Conservation (phyloP, 1,140 invertebrate genomes). For the Zaprionus capensis region DNA sequence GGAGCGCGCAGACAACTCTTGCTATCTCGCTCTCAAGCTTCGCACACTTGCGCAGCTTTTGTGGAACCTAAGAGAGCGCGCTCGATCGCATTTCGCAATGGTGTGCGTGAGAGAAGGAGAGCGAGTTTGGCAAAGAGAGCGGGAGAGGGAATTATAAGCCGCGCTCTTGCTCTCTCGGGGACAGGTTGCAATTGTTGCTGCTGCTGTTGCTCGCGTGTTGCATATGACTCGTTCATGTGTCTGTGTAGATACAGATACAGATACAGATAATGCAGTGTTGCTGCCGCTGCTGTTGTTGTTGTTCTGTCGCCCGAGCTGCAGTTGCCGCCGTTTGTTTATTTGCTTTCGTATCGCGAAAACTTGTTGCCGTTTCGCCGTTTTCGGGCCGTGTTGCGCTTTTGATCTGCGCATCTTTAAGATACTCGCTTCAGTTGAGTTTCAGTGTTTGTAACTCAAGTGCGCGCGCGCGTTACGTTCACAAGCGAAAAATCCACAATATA, state of each 20-base stretch:
- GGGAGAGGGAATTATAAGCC: constrained; percentile 12
- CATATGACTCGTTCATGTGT: constrained; percentile 36
- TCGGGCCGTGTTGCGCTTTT: constrained; percentile 44
- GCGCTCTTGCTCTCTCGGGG: constrained; percentile 2
- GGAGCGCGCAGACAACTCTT: constrained; percentile 14
- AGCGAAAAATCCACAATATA: neutral
- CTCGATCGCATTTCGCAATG: constrained; percentile 33
- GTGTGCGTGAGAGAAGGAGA: constrained; percentile 39
- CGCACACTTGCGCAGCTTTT: constrained; percentile 57
- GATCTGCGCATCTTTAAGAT: constrained; percentile 79
- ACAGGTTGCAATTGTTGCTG: constrained; percentile 47
- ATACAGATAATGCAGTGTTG: constrained; percentile 30
- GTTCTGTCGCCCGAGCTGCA: constrained; percentile 46
- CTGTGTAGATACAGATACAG: constrained; percentile 40
- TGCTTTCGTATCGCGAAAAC: constrained; percentile 67
- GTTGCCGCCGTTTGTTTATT: constrained; percentile 76
- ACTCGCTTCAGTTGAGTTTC: constrained; percentile 75
- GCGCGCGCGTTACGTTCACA: constrained; percentile 65
- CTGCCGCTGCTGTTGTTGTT: constrained; percentile 14
- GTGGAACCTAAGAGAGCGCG: constrained; percentile 75
- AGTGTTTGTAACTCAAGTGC: constrained; percentile 80
- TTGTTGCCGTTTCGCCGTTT: constrained; percentile 58
- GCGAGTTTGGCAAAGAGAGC: constrained; percentile 17
- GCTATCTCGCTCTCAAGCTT: constrained; percentile 51
- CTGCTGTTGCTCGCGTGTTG: constrained; percentile 58